A percentile compares a stretch with the other conserved stretches of the same genome.
These are phyloP conservation scores for Stratiolaelaps scimitus DNA, from an alignment of 1,140 invertebrate genomes.

Conservation along the genomic window DNA sequence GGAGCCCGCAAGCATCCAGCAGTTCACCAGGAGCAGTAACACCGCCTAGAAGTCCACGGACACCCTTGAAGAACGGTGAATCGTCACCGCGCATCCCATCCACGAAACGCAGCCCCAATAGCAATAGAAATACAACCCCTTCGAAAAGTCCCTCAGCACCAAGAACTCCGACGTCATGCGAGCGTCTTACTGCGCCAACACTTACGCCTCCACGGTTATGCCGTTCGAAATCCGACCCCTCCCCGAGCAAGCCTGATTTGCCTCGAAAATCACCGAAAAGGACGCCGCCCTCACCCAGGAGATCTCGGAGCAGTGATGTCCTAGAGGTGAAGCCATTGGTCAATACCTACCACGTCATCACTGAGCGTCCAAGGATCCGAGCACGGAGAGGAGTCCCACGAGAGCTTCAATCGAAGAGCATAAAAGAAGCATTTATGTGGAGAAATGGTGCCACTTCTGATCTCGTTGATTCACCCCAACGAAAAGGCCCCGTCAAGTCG, in stretches of 20 bases:
- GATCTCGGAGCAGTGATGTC: background rate
- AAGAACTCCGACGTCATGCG: too few species aligned
- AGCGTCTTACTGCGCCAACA: too few species aligned
- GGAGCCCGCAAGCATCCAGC: background rate
- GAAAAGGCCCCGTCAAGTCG: background rate
- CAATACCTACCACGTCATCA: slow-evolving; percentile 25
- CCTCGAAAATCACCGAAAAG: background rate
- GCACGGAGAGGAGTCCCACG: slow-evolving; percentile 8
- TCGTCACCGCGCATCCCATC: background rate
- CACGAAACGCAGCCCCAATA: background rate
- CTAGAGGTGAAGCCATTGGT: slow-evolving; percentile 8
- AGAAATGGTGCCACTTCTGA: background rate
- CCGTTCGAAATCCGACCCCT: background rate
- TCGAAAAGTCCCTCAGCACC: background rate
- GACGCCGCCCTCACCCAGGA: background rate
- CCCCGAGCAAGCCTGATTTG: background rate
- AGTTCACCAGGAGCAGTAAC: background rate
- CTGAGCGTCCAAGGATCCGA: background rate
- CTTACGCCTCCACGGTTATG: background rate
- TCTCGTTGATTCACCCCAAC: background rate
- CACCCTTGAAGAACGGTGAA: background rate
- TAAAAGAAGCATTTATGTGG: slow-evolving; percentile 11
- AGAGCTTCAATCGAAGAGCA: background rate
- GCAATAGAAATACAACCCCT: background rate
- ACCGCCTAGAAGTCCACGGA: background rate